A percentile compares a stretch with the other conserved stretches of the same genome.
Evolutionary conservation across 2,797 vertebrate genomes (phyloP).

Genomic region (Anabas testudineus): DNA sequence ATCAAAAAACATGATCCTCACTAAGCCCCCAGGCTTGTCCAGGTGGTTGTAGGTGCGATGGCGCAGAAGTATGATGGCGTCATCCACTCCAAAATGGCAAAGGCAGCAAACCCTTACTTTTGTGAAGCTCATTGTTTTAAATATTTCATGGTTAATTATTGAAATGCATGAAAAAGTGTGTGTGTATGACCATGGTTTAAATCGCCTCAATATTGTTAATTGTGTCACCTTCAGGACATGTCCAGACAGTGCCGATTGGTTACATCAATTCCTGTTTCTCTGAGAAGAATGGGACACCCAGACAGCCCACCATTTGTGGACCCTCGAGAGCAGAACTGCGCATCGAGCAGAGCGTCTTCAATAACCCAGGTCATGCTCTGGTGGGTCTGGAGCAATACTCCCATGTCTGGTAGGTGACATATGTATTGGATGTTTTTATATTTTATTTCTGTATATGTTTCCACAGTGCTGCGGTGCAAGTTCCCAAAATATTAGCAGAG

Average conservation of each 20-base stretch:
- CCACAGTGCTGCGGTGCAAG: not conserved
- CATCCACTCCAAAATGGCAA: no score
- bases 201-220: not conserved
- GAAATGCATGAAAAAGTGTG: not conserved
- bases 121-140: not conserved
- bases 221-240: conserved; percentile 78
- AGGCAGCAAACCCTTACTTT: no score
- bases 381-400: conserved; percentile 91
- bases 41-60: no score
- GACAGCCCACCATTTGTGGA: conserved; percentile 89
- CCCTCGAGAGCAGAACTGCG: conserved; percentile 86
- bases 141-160: not conserved
- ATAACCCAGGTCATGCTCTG: conserved; percentile 90
- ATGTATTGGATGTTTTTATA: not conserved
- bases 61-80: no score
- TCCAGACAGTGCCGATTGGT: conserved; percentile 89
- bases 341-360: conserved; percentile 87
- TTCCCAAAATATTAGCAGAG: not conserved
- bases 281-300: conserved; percentile 90
- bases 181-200: not conserved
- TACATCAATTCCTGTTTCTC: conserved; percentile 90
- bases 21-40: no score
- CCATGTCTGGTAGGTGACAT: conserved; percentile 88
- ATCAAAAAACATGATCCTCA: no score
- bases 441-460: not conserved